Base-by-base conservation (phyloP, 2,888 invertebrate species). In the Oxytorus armatus region DNA sequence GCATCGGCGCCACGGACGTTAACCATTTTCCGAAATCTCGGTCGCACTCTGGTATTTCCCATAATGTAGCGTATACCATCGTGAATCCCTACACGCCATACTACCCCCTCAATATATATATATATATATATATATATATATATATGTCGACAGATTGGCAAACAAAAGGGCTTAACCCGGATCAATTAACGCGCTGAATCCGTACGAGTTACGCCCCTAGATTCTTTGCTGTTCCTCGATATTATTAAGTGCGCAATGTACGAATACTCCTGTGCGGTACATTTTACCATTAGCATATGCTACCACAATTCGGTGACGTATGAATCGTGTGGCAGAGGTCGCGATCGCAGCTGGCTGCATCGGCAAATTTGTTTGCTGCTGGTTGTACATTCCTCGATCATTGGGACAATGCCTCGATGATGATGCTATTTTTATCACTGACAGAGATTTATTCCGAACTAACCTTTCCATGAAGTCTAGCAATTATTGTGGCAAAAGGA, bases 11-110 rank as follows among this genome's bases (percentile, higher is more conserved):
- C 51, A 53, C 44, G 44, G 11, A 53, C 61, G 69, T 53, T 59
- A 39, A 66, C 59, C 57, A 59, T 72, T 73, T 78, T 61, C 59
- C 65, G 21, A 73, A 78, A 77, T 78, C 61, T 68, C 66, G 73
- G 72, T 68, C 77, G 59, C 57, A 57, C 55, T 51, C 57, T 11
- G 29, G 10, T 63, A 39, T 39, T 5, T 51, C 42, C 55, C 55
- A 33, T 47, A 55, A 47, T 21, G 36, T 14, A 10, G 49, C 47
- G 33, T 65, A 18, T 3, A 10, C 21, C 1, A 39, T 39, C 39
- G n/a, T 10, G 1, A 39, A 39, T 39, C 39, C 39, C 5, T 39
- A n/a, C n/a, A n/a, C 39, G 5, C 39, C 39, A 11, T 11, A 8
- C 39, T 11, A 8, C 39, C 39, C 10, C 10, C 10, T 39, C 1